Conservation (phyloP, 2,797 vertebrate species). For the Allobates femoralis region DNA sequence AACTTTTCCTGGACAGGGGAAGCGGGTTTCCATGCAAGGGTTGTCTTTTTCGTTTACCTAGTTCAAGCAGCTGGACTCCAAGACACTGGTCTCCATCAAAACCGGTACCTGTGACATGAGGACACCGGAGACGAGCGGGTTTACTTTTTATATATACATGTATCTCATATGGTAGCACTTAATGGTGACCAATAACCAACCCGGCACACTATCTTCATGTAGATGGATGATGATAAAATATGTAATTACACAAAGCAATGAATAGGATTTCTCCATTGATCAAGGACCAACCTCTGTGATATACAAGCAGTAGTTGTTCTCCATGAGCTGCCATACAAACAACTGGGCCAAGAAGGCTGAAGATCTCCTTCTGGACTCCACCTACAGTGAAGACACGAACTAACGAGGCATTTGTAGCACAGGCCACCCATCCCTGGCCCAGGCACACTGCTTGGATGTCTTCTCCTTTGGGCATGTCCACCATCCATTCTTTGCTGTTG, state of each 20-base stretch:
- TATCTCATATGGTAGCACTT: background rate
- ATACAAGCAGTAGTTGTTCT: slow-evolving; percentile 88
- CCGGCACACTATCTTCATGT: background rate
- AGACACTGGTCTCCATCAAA: slow-evolving; percentile 94
- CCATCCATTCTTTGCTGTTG: slow-evolving; percentile 94
- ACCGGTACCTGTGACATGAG: slow-evolving; percentile 77
- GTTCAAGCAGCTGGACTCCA: slow-evolving; percentile 87
- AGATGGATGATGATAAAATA: background rate
- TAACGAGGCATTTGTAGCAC: slow-evolving; percentile 83
- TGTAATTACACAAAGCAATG: background rate
- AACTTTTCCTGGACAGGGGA: slow-evolving; percentile 83
- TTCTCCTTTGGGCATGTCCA: slow-evolving; percentile 88
- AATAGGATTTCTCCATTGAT: background rate
- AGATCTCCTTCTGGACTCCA: slow-evolving; percentile 89
- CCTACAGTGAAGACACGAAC: slow-evolving; percentile 88
- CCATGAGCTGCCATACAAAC: slow-evolving; percentile 90
- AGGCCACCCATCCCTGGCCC: slow-evolving; percentile 91
- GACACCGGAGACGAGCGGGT: background rate
- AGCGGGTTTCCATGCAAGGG: slow-evolving; percentile 85
- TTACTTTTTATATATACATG: background rate
- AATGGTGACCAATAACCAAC: background rate
- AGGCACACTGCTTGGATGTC: slow-evolving; percentile 86
- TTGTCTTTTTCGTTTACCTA: slow-evolving; percentile 81
- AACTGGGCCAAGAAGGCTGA: slow-evolving; percentile 88
- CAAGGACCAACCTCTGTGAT: slow-evolving; percentile 85